A percentile compares a stretch with the other conserved stretches of the same genome.
Evolutionary conservation across 2,797 vertebrate species (phyloP).

Genomic region (Sardinella longiceps): DNA sequence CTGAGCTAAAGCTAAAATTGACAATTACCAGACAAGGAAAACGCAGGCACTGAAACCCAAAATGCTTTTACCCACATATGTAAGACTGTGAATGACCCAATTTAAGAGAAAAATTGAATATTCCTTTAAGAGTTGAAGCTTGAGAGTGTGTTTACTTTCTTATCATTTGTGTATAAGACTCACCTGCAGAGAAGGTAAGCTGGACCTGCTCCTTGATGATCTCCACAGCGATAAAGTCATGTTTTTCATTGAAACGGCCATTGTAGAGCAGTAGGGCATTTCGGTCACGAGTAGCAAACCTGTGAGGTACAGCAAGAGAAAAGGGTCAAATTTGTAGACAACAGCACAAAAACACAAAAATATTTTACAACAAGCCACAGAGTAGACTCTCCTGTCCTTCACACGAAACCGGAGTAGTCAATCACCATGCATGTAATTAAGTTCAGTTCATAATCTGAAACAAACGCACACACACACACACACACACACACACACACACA

Average conservation of each 20-base stretch:
- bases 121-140: no score
- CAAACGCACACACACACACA: background rate
- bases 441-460: background rate
- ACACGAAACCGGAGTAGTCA: background rate
- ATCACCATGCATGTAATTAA: background rate
- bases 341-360: background rate
- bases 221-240: conserved; percentile 96
- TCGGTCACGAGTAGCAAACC: conserved; percentile 92
- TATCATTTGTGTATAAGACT: background rate
- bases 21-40: no score
- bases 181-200: conserved; percentile 64
- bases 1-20: no score
- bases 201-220: conserved; percentile 94
- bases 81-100: no score
- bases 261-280: conserved; percentile 94
- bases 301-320: conserved; percentile 56
- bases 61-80: no score
- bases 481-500: background rate
- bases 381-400: background rate
- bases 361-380: no score
- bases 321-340: background rate
- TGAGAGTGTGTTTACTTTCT: no score
- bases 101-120: no score
- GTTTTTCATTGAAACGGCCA: conserved; percentile 96
- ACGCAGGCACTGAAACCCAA: no score